Percentiles rank a stretch among this genome's conserved stretches.
Conservation (phyloP, 2,797 vertebrate genomes). For the Naso thynnoides region DNA sequence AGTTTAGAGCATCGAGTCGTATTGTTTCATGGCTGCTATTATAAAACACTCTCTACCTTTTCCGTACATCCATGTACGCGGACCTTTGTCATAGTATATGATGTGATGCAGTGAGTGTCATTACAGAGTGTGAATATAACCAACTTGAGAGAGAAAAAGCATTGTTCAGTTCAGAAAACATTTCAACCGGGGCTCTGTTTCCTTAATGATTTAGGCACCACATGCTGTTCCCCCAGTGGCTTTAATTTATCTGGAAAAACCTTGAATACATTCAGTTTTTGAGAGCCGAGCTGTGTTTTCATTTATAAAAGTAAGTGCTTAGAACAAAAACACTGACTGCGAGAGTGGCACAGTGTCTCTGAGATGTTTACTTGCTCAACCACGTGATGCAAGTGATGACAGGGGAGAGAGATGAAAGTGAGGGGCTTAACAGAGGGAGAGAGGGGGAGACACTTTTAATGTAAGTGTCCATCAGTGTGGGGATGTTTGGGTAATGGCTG, state of each 20-base stretch:
- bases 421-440: slow-evolving; percentile 42
- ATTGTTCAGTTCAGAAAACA: slow-evolving; percentile 55
- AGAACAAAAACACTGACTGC: slow-evolving; percentile 50
- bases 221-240: slow-evolving; percentile 29
- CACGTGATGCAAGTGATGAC: slow-evolving; percentile 66
- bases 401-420: slow-evolving; percentile 45
- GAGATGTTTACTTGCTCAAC: slow-evolving; percentile 74
- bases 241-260: slow-evolving; percentile 53
- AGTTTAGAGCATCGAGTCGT: slow-evolving; percentile 60
- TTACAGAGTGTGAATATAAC: slow-evolving; percentile 66
- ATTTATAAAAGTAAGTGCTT: slow-evolving; percentile 10
- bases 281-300: slow-evolving; percentile 3
- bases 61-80: slow-evolving; percentile 59
- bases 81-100: slow-evolving; percentile 52
- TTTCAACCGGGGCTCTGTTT: slow-evolving; percentile 58
- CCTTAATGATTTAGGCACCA: slow-evolving; percentile 57
- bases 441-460: slow-evolving; percentile 77
- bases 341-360: slow-evolving; percentile 40
- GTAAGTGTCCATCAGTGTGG: slow-evolving; percentile 74
- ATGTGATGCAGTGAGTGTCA: slow-evolving; percentile 64
- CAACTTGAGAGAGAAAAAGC: slow-evolving; percentile 65
- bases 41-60: slow-evolving; percentile 52
- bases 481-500: slow-evolving; percentile 82
- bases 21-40: slow-evolving; percentile 73
- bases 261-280: slow-evolving; percentile 13